These are phyloP conservation scores for Prochilodus magdalenae DNA, from an alignment of 2,113 vertebrate genomes.

Conservation along the genomic window DNA sequence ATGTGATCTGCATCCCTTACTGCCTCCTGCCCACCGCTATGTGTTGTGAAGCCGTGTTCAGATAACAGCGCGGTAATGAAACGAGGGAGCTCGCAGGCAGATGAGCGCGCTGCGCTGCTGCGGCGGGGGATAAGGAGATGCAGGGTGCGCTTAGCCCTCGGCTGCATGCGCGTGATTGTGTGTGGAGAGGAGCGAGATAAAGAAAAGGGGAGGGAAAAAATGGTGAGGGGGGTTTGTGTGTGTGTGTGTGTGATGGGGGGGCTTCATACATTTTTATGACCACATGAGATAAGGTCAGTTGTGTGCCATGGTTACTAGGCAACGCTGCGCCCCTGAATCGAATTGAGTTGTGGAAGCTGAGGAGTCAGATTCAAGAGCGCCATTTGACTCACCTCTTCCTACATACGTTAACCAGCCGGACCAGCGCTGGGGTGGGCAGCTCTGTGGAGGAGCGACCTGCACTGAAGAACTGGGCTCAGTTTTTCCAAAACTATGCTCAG, in stretches of 20 bases:
- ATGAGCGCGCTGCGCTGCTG: slow-evolving; percentile 51
- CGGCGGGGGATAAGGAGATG: slow-evolving; percentile 64
- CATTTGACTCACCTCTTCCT: slow-evolving; percentile 57
- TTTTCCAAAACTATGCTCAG: no score
- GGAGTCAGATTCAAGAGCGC: slow-evolving; percentile 76
- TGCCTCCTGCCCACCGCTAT: slow-evolving; percentile 71
- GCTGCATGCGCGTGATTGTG: slow-evolving; percentile 64
- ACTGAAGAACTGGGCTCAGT: no score
- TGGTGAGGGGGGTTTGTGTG: slow-evolving; percentile 66
- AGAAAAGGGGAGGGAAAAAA: slow-evolving; percentile 46
- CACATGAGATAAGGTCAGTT: slow-evolving; percentile 84
- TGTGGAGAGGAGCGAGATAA: slow-evolving; percentile 59
- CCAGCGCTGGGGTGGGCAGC: no score
- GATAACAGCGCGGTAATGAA: slow-evolving; percentile 63
- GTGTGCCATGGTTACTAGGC: slow-evolving; percentile 84
- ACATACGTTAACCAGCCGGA: slow-evolving; percentile 67
- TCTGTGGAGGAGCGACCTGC: no score
- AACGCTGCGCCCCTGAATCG: slow-evolving; percentile 80
- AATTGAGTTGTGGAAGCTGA: slow-evolving; percentile 80
- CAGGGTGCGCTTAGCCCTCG: slow-evolving; percentile 66
- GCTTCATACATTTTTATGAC: slow-evolving; percentile 87
- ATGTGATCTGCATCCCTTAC: slow-evolving; percentile 71
- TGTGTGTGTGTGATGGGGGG: no score
- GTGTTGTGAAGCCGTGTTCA: slow-evolving; percentile 60
- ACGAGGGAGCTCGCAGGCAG: slow-evolving; percentile 66